These are phyloP conservation scores for Probaryconus sp. DNA, from an alignment of 1,140 invertebrate genomes.

Conservation along the genomic window DNA sequence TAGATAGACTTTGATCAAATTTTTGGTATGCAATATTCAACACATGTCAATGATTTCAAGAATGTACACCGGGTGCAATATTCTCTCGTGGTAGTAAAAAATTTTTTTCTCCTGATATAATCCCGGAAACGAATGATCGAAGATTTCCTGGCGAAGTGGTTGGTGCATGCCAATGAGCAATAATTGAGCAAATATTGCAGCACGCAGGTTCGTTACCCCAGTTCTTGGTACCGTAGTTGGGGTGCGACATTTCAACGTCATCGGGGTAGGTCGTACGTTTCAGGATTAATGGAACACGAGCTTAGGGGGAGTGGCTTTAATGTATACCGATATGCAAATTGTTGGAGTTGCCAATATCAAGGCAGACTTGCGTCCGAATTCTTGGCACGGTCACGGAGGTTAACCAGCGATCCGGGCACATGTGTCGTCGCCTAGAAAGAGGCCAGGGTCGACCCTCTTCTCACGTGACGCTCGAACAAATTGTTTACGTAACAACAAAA, in stretches of 20 bases:
- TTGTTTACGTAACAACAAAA: conserved; percentile 48
- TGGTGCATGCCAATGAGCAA: not conserved
- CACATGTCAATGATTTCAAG: no score
- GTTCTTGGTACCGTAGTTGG: not conserved
- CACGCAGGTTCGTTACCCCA: conserved; percentile 29
- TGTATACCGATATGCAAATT: conserved; percentile 53
- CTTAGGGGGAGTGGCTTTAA: conserved; percentile 39
- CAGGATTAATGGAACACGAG: conserved; percentile 33
- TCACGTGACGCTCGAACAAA: conserved; percentile 45
- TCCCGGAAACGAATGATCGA: not conserved
- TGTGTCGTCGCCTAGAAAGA: conserved; percentile 63
- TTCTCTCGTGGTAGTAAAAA: no score
- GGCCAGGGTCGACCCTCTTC: conserved; percentile 69
- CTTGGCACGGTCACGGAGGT: conserved; percentile 67
- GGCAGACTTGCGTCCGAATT: conserved; percentile 59
- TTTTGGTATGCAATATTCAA: no score
- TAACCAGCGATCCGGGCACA: conserved; percentile 54
- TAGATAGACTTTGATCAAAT: no score
- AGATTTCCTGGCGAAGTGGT: no score
- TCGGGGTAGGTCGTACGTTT: conserved; percentile 25
- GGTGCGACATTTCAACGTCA: not conserved
- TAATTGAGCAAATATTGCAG: not conserved
- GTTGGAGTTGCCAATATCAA: conserved; percentile 48
- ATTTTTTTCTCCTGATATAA: no score
- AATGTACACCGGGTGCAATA: no score